phyloP scores from a whole-genome alignment of 2,888 invertebrate species.

The Cryptus armator region DNA sequence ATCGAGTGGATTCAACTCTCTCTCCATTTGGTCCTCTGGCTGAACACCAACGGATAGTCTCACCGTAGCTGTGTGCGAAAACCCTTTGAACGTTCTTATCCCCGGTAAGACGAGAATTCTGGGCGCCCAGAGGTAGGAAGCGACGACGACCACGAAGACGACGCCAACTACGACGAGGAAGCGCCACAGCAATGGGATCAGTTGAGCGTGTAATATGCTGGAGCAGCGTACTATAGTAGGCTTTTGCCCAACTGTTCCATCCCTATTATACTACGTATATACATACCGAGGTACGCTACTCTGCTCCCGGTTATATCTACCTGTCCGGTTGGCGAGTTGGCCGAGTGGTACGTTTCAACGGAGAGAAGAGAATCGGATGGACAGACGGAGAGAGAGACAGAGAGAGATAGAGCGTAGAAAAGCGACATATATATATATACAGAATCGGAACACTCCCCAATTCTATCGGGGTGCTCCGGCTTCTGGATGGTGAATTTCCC shows the following conservation, averaged over 20 bases:
- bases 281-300: slow-evolving; percentile 30
- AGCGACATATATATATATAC: not conserved
- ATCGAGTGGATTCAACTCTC: slow-evolving; percentile 39
- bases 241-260: slow-evolving; percentile 67
- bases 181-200: slow-evolving; percentile 64
- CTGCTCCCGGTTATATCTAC: slow-evolving; percentile 48
- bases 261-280: slow-evolving; percentile 62
- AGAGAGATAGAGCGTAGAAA: slow-evolving; percentile 17
- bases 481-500: slow-evolving; percentile 61
- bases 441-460: not conserved
- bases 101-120: slow-evolving; percentile 28
- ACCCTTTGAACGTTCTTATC: slow-evolving; percentile 66
- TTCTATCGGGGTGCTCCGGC: slow-evolving; percentile 27
- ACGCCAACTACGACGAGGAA: slow-evolving; percentile 1
- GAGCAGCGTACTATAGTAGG: slow-evolving; percentile 56
- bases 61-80: slow-evolving; percentile 26
- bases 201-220: slow-evolving; percentile 68
- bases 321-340: slow-evolving; percentile 45
- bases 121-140: slow-evolving; percentile 46
- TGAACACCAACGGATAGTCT: slow-evolving; percentile 10
- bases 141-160: slow-evolving; percentile 51
- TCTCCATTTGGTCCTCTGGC: not conserved
- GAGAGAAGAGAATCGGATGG: slow-evolving; percentile 45
- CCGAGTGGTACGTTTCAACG: slow-evolving; percentile 37
- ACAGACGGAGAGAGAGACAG: slow-evolving; percentile 48